These are phyloP conservation scores for Melanotaenia maccullochi DNA, from an alignment of 2,797 vertebrate genomes.

Conservation along the genomic window DNA sequence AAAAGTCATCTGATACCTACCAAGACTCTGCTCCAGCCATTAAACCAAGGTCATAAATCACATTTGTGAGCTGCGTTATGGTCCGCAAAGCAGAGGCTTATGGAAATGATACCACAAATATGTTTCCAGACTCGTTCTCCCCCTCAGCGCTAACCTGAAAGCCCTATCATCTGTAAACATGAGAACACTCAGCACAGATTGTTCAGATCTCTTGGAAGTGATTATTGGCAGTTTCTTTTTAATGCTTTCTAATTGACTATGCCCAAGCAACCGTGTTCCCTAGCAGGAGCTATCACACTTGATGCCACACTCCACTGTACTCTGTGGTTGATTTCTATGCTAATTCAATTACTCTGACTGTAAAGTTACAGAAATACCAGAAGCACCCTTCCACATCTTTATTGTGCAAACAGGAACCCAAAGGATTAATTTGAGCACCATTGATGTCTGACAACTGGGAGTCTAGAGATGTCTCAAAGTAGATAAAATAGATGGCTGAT, in stretches of 20 bases:
- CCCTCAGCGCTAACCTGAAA: conserved; percentile 67
- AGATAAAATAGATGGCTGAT: conserved; percentile 82
- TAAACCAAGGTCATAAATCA: conserved; percentile 88
- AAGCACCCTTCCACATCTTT: conserved; percentile 76
- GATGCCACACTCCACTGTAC: conserved; percentile 36
- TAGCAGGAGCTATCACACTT: conserved; percentile 64
- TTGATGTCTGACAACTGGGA: conserved; percentile 82
- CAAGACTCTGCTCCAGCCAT: conserved; percentile 82
- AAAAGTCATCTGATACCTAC: conserved; percentile 86
- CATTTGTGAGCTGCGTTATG: conserved; percentile 80
- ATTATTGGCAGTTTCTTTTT: conserved; percentile 78
- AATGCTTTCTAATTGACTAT: conserved; percentile 75
- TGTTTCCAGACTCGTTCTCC: conserved; percentile 71
- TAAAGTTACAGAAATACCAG: conserved; percentile 77
- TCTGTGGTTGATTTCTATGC: conserved; percentile 66
- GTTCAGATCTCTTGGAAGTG: conserved; percentile 73
- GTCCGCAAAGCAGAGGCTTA: conserved; percentile 77
- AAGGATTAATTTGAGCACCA: conserved; percentile 79
- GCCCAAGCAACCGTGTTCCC: conserved; percentile 55
- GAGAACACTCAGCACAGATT: conserved; percentile 72
- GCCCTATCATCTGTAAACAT: conserved; percentile 70
- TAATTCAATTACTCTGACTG: conserved; percentile 77
- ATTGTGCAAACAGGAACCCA: conserved; percentile 78
- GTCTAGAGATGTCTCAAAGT: conserved; percentile 74
- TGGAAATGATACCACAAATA: conserved; percentile 84